These are phyloP conservation scores for Anguilla marmorata DNA, from an alignment of 2,797 vertebrate genomes.

Conservation along the genomic window DNA sequence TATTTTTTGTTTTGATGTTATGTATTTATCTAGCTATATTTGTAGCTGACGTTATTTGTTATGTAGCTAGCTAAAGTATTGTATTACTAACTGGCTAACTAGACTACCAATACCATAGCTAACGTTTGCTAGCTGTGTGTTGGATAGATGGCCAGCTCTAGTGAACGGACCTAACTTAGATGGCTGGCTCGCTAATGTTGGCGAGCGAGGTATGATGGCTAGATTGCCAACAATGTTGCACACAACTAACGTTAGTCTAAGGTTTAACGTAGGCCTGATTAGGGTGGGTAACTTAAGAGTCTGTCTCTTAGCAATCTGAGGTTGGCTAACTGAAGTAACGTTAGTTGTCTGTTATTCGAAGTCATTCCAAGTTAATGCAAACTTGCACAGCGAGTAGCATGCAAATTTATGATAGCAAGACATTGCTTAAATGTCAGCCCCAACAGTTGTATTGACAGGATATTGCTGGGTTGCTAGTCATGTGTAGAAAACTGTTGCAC, in stretches of 20 bases:
- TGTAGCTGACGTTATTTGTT: neutral
- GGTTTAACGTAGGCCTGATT: neutral
- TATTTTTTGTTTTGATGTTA: neutral
- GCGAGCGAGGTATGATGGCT: no score
- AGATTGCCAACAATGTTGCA: neutral
- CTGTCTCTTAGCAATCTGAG: neutral
- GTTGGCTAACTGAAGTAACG: neutral
- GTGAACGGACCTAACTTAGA: neutral
- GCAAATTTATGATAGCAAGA: neutral
- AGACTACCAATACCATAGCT: neutral
- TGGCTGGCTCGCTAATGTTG: neutral
- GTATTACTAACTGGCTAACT: neutral
- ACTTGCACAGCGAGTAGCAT: neutral
- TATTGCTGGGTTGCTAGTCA: neutral
- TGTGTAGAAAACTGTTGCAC: neutral
- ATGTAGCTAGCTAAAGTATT: neutral
- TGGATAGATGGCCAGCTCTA: neutral
- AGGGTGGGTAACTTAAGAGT: neutral
- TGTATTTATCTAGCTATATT: neutral
- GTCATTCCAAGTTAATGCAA: neutral
- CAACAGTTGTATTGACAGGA: neutral
- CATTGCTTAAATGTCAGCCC: neutral
- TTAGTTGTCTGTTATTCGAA: neutral
- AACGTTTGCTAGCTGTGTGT: neutral
- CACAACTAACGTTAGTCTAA: neutral